Evolutionary conservation across 2,797 vertebrate species (phyloP).

Genomic region (Hoplostethus mediterraneus): DNA sequence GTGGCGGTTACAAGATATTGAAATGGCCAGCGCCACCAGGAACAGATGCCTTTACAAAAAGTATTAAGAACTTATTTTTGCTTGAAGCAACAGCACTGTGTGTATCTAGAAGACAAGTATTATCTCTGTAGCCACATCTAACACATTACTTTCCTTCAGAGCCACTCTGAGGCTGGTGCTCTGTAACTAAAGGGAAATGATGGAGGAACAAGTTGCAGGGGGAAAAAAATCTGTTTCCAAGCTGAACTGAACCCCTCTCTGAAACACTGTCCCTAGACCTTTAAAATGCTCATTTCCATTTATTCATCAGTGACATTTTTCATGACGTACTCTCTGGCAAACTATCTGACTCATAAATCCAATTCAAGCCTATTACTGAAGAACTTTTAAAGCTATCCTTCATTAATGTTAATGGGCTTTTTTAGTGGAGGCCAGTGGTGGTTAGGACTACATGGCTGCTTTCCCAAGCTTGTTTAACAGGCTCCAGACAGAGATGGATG

Average conservation of each 20-base stretch:
- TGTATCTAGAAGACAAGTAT: conserved; percentile 59
- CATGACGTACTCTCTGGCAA: conserved; percentile 82
- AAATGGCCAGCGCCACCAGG: conserved; percentile 74
- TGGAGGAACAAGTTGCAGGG: conserved; percentile 1
- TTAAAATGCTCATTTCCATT: conserved; percentile 77
- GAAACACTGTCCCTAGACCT: conserved; percentile 67
- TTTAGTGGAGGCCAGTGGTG: conserved; percentile 85
- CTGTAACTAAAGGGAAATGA: conserved; percentile 30
- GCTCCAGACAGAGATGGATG: conserved; percentile 82
- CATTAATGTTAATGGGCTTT: conserved; percentile 87
- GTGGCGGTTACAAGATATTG: conserved; percentile 80
- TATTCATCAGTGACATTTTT: conserved; percentile 77
- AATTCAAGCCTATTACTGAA: conserved; percentile 82
- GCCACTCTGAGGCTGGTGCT: conserved; percentile 47
- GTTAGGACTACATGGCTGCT: conserved; percentile 85
- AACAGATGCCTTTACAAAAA: conserved; percentile 75
- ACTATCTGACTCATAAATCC: conserved; percentile 83
- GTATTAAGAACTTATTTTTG: conserved; percentile 68
- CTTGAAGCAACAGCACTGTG: conserved; percentile 39
- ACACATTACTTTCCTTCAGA: conserved; percentile 58
- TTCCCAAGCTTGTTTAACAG: conserved; percentile 86
- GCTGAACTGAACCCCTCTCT: conserved; percentile 63
- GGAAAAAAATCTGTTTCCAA: conserved; percentile 36
- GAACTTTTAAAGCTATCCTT: conserved; percentile 87
- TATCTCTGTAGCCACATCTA: conserved; percentile 74